A percentile compares a stretch with the other conserved stretches of the same genome.
These are phyloP conservation scores for Dryobates pubescens DNA, from an alignment of 2,797 vertebrate species.

Conservation along the genomic window DNA sequence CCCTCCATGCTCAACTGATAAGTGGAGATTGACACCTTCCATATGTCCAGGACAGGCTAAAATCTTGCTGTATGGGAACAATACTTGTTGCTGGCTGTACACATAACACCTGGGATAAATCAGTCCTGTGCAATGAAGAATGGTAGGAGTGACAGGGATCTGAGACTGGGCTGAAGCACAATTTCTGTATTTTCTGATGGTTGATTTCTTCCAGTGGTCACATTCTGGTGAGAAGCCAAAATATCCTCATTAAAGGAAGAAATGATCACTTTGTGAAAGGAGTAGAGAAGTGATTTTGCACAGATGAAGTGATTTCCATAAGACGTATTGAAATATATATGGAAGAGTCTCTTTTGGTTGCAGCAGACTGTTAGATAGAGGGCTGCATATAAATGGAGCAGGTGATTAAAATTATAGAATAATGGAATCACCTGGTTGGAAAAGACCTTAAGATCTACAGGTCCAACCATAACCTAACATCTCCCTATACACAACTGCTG, in stretches of 20 bases:
- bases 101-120: not conserved
- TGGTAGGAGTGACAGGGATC: not conserved
- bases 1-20: not conserved
- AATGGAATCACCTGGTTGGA: too few relatives aligned
- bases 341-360: not conserved
- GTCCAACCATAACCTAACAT: too few relatives aligned
- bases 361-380: not conserved
- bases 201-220: not conserved
- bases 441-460: too few relatives aligned
- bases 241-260: not conserved
- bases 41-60: not conserved
- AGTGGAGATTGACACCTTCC: not conserved
- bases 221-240: rapidly evolving
- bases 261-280: not conserved
- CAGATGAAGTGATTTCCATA: not conserved
- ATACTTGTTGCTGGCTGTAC: not conserved
- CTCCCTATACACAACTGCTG: too few relatives aligned
- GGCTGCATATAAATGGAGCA: not conserved
- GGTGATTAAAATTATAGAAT: not conserved
- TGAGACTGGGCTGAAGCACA: not conserved
- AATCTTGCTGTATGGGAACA: not conserved
- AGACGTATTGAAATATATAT: not conserved
- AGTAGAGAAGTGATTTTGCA: not conserved
- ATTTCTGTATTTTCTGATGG: not conserved
- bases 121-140: not conserved